Evolutionary conservation across 2,888 invertebrate species (phyloP).

Genomic region (Conops quadrifasciatus): DNA sequence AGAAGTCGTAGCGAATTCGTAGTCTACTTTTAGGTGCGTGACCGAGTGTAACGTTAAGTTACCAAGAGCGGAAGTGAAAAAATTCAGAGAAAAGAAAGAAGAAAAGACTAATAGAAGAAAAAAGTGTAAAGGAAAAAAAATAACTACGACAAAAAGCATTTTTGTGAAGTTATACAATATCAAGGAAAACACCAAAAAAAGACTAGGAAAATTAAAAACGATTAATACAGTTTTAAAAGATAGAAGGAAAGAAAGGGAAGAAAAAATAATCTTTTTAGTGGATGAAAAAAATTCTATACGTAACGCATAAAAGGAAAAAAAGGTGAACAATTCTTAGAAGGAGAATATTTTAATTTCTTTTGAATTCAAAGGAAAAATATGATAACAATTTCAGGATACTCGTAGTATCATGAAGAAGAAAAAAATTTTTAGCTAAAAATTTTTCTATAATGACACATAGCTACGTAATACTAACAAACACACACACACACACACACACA

Average conservation of each 20-base stretch:
- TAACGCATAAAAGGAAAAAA: not conserved
- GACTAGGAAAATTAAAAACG: too few relatives aligned
- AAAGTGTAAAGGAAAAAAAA: constrained; percentile 28
- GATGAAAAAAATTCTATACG: not conserved
- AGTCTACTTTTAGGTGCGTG: constrained; percentile 63
- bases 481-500: constrained; percentile 31
- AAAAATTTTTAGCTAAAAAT: not conserved
- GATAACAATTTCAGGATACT: not conserved
- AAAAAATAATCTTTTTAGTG: too few relatives aligned
- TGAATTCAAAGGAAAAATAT: not conserved
- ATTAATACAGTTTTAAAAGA: too few relatives aligned
- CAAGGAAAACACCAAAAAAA: too few relatives aligned
- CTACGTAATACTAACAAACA: constrained; percentile 38
- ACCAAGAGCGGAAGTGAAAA: constrained; percentile 43
- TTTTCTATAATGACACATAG: not conserved
- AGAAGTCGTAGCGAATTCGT: constrained; percentile 51
- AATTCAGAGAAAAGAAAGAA: constrained; percentile 40
- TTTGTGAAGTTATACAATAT: not conserved
- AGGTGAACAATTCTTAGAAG: constrained; percentile 27
- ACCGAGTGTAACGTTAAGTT: constrained; percentile 49
- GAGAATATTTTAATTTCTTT: constrained; percentile 32
- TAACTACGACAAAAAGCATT: constrained; percentile 10
- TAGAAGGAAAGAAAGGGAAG: too few relatives aligned
- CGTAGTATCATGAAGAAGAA: not conserved
- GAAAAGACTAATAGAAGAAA: constrained; percentile 29